Percentiles rank a stretch among this genome's conserved stretches.
Conservation (phyloP, 2,888 invertebrate species). For the Chymomyza procnemis region DNA sequence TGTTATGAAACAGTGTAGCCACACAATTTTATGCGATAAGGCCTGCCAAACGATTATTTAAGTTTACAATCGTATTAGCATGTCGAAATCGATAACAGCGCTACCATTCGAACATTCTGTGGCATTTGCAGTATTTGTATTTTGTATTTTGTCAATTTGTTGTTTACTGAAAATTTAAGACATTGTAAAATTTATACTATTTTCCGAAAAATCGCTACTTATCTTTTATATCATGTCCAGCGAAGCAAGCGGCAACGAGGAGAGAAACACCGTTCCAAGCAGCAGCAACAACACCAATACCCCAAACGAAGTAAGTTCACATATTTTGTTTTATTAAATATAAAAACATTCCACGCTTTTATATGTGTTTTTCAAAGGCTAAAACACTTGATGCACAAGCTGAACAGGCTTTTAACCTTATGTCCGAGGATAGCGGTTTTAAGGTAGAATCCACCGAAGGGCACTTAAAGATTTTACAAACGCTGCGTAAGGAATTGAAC, state of each 20-base stretch:
- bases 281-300: constrained; percentile 25
- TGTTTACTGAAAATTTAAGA: background rate
- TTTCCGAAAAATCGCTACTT: background rate
- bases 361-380: constrained; percentile 17
- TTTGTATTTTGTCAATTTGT: background rate
- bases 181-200: background rate
- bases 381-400: constrained; percentile 46
- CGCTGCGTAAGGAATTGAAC: constrained; percentile 86
- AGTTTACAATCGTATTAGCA: background rate
- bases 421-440: constrained; percentile 66
- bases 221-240: constrained; percentile 28
- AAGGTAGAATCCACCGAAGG: constrained; percentile 83
- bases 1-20: background rate
- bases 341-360: background rate
- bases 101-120: background rate
- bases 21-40: background rate
- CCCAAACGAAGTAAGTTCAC: constrained; percentile 29
- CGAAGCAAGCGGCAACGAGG: constrained; percentile 37
- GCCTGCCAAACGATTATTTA: background rate
- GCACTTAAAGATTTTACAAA: constrained; percentile 85
- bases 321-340: background rate
- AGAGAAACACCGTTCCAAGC: constrained; percentile 5
- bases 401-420: constrained; percentile 65
- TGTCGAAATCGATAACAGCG: background rate
- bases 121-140: background rate